Conservation (phyloP, 2,797 vertebrate species). For the Hypotaenidia okinawae region DNA sequence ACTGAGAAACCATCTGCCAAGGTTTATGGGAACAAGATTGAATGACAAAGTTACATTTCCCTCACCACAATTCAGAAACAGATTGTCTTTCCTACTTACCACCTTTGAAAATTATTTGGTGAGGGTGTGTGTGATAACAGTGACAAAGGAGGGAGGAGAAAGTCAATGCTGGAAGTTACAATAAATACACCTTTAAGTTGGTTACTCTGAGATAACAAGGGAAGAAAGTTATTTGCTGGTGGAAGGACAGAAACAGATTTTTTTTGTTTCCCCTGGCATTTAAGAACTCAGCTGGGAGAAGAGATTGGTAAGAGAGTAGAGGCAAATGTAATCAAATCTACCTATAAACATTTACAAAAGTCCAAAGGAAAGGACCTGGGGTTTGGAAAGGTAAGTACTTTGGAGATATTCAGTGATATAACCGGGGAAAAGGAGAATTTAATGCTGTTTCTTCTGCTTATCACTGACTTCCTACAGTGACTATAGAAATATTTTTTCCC, state of each 20-base stretch:
- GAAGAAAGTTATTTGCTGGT: neutral
- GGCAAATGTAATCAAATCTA: neutral
- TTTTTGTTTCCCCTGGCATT: neutral
- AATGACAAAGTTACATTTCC: neutral
- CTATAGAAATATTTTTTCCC: conserved; percentile 8
- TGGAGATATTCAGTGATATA: neutral
- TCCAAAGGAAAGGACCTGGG: neutral
- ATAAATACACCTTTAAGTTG: neutral
- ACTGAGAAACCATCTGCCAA: neutral
- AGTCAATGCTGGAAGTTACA: neutral
- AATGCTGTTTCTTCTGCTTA: conserved; percentile 11
- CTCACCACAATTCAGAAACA: neutral
- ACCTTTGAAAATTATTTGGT: neutral
- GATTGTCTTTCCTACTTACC: neutral
- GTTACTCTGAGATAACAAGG: neutral
- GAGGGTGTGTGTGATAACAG: neutral
- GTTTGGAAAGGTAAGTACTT: neutral
- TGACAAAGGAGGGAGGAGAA: neutral
- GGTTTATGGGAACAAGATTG: neutral
- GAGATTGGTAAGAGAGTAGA: neutral
- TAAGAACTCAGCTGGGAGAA: neutral
- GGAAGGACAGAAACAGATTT: neutral
- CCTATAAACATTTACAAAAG: neutral
- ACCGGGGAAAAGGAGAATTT: neutral
- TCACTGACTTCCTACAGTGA: neutral